Evolutionary conservation across 2,888 invertebrate species (phyloP).

Genomic region (Boloria selene): DNA sequence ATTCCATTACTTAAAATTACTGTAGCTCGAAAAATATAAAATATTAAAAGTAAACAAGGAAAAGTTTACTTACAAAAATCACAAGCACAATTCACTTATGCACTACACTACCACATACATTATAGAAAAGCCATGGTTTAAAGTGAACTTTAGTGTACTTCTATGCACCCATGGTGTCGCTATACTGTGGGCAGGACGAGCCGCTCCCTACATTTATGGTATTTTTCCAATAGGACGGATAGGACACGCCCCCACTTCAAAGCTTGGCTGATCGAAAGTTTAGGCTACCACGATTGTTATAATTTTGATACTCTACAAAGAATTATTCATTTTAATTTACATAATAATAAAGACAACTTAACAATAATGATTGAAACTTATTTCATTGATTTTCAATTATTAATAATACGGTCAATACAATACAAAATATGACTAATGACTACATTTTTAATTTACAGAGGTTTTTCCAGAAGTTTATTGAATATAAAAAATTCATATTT

Average conservation of each 20-base stretch:
- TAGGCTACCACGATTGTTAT: background rate
- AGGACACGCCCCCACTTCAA: constrained; percentile 56
- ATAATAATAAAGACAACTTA: too few species aligned
- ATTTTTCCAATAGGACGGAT: constrained; percentile 38
- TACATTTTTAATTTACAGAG: too few species aligned
- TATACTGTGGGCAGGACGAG: constrained; percentile 33
- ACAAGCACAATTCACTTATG: background rate
- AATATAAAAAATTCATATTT: too few species aligned
- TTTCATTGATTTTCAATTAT: too few species aligned
- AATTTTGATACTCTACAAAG: background rate
- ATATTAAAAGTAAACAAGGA: too few species aligned
- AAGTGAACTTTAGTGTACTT: constrained; percentile 13
- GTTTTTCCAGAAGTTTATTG: too few species aligned
- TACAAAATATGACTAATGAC: too few species aligned
- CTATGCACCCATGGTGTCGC: constrained; percentile 21
- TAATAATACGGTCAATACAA: too few species aligned
- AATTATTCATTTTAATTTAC: background rate
- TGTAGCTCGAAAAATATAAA: too few species aligned
- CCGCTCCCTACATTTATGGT: constrained; percentile 40
- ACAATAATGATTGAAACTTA: too few species aligned
- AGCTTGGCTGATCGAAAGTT: constrained; percentile 8
- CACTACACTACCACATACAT: constrained; percentile 12
- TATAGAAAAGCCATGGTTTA: background rate
- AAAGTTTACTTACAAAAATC: background rate
- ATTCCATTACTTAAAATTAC: too few species aligned